A percentile compares a stretch with the other conserved stretches of the same genome.
phyloP scores from a whole-genome alignment of 1,140 invertebrate species.

The Drosophila asahinai region DNA sequence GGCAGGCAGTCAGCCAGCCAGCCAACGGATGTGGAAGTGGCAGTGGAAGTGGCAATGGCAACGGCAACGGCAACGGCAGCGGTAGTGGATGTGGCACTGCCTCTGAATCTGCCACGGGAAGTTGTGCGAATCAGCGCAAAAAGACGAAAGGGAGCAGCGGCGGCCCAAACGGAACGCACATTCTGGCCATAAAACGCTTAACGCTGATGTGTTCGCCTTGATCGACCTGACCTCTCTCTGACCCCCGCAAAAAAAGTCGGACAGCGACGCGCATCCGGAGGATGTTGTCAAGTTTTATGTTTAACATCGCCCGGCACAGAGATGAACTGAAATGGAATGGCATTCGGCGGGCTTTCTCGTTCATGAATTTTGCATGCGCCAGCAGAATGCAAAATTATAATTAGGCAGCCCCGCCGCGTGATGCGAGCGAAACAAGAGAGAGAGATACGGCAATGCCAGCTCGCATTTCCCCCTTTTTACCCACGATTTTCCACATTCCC shows the following conservation, averaged over 20 bases:
- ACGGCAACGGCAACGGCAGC: conserved; percentile 43
- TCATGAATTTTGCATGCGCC: conserved; percentile 78
- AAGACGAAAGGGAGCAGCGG: background rate
- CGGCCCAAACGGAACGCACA: conserved; percentile 64
- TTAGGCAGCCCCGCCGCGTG: conserved; percentile 59
- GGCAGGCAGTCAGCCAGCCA: conserved; percentile 14
- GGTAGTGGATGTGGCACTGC: conserved; percentile 14
- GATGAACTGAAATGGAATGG: conserved; percentile 23
- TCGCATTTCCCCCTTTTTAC: conserved; percentile 3
- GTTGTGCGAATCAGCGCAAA: conserved; percentile 71
- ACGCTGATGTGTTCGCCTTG: conserved; percentile 51
- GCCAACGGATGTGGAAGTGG: conserved; percentile 23
- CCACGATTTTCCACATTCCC: conserved; percentile 7
- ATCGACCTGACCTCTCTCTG: conserved; percentile 17
- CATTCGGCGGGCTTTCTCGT: conserved; percentile 1
- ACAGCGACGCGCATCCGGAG: conserved; percentile 45
- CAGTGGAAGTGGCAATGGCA: conserved; percentile 36
- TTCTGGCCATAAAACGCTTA: conserved; percentile 76
- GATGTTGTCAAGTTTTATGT: conserved; percentile 78
- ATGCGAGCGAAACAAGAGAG: conserved; percentile 40
- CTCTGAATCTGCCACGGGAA: conserved; percentile 37
- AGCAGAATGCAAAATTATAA: conserved; percentile 83
- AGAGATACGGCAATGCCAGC: conserved; percentile 2
- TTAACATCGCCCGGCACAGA: conserved; percentile 42
- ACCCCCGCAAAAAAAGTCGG: background rate